Base-by-base conservation (phyloP, 2,797 vertebrate species). In the Tenualosa ilisha region DNA sequence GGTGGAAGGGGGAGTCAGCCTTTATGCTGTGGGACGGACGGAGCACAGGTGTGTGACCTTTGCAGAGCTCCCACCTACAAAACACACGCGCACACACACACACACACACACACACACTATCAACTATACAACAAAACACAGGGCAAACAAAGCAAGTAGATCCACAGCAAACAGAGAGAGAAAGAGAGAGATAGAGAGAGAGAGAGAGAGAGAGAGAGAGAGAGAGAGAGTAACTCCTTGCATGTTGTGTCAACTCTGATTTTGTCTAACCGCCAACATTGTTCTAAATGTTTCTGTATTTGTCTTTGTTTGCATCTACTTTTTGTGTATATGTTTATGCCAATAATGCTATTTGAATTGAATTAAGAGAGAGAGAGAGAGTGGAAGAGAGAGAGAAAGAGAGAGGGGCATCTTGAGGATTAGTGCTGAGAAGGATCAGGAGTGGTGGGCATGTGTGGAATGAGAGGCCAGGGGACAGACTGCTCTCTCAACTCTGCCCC, bases 31-130 rank as follows among this genome's bases (percentile, higher is more conserved):
- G 40, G 68, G 68, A 75, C 15, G 37, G 68, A 43, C 68, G 2
- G 37, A 43, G 40, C 72, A 79, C 72, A 79, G 72, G 72, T 79
- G 72, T 79, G 72, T 79, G 72, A 79, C 72, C 72, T 79, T 79
- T 43, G 72, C 15, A 9, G 37, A 46, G 72, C 37, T 37, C 40
- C 17, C 17, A 46, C 72, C 72, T 40, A 43, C 72, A 43, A 79
- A 79, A 75, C 68, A 20, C 68, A 75, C 68, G 43, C 68, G 43
- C 31, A 75, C 68, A 75, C 13, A 75, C 68, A 75, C 37, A 75
- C 68, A 75, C 13, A 75, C 1, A 75, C 12, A 6, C 37, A 75
- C 13, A 20, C 65, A 72, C 65, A 65, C 31, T 20, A 79, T 79
- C 5, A 17, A 37, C 68, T 75, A 31, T 31, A 37, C 68, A 75